These are phyloP conservation scores for Phaedon cochleariae DNA, from an alignment of 2,888 invertebrate genomes.

Conservation along the genomic window DNA sequence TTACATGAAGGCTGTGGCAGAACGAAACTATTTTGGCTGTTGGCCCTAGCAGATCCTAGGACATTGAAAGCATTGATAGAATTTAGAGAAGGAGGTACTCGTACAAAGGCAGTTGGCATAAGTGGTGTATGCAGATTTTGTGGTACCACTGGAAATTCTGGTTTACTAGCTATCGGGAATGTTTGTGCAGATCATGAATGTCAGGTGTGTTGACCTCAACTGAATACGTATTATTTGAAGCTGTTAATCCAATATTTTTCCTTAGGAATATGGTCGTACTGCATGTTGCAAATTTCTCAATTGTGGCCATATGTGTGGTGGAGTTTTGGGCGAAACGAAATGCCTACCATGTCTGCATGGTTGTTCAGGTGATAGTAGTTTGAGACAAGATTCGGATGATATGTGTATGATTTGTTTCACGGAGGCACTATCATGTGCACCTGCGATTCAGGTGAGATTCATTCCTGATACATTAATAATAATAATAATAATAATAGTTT, in stretches of 20 bases:
- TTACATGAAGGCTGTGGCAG: conserved; percentile 97
- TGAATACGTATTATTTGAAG: not conserved
- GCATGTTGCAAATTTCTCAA: conserved; percentile 84
- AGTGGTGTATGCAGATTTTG: conserved; percentile 90
- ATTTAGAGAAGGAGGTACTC: conserved; percentile 80
- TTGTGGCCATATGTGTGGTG: conserved; percentile 95
- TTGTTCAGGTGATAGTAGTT: conserved; percentile 67
- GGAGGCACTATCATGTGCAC: conserved; percentile 94
- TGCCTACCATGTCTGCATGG: conserved; percentile 93
- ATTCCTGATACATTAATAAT: too few species aligned
- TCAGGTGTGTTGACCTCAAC: conserved; percentile 76
- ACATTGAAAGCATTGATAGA: conserved; percentile 92
- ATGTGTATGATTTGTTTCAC: conserved; percentile 99
- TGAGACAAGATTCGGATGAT: conserved; percentile 97
- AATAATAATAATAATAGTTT: too few species aligned
- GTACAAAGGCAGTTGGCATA: conserved; percentile 59
- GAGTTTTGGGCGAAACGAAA: conserved; percentile 82
- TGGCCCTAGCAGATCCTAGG: conserved; percentile 91
- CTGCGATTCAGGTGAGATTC: conserved; percentile 80
- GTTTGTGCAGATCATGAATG: conserved; percentile 95
- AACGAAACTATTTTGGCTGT: conserved; percentile 93
- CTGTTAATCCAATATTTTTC: conserved; percentile 20
- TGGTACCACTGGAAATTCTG: conserved; percentile 83
- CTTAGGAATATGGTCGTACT: conserved; percentile 76
- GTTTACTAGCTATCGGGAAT: conserved; percentile 89